These are phyloP conservation scores for Lithosia quadra DNA, from an alignment of 2,888 invertebrate species.

Conservation along the genomic window DNA sequence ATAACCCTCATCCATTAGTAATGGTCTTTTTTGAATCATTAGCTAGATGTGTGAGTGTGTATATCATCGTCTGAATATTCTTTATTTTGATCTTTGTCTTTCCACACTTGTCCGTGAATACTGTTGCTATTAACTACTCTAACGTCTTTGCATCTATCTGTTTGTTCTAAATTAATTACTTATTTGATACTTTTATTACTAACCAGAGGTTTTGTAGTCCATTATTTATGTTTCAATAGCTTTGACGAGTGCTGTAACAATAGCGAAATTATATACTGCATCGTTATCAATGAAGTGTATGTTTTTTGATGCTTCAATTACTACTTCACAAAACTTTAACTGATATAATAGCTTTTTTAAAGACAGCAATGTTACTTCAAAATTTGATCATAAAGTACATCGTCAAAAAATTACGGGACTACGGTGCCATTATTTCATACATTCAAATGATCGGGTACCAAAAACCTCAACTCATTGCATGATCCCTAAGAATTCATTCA, in stretches of 20 bases:
- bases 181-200: background rate
- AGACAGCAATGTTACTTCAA: no score
- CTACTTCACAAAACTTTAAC: background rate
- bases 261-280: background rate
- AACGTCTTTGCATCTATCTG: conserved; percentile 8
- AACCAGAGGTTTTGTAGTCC: conserved; percentile 5
- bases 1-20: conserved; percentile 64
- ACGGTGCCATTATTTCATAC: background rate
- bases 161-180: background rate
- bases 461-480: conserved; percentile 46
- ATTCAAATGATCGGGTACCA: background rate
- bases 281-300: background rate
- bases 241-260: background rate
- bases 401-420: background rate
- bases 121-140: background rate
- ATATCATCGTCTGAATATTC: conserved; percentile 65
- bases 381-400: background rate
- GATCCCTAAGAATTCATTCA: conserved; percentile 37
- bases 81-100: conserved; percentile 71
- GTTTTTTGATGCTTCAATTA: background rate
- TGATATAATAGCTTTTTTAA: background rate
- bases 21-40: conserved; percentile 81
- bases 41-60: conserved; percentile 75
- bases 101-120: conserved; percentile 57
- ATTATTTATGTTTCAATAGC: background rate